A percentile compares a stretch with the other conserved stretches of the same genome.
These are phyloP conservation scores for Crotalus tigris DNA, from an alignment of 2,113 vertebrate species.

Conservation along the genomic window DNA sequence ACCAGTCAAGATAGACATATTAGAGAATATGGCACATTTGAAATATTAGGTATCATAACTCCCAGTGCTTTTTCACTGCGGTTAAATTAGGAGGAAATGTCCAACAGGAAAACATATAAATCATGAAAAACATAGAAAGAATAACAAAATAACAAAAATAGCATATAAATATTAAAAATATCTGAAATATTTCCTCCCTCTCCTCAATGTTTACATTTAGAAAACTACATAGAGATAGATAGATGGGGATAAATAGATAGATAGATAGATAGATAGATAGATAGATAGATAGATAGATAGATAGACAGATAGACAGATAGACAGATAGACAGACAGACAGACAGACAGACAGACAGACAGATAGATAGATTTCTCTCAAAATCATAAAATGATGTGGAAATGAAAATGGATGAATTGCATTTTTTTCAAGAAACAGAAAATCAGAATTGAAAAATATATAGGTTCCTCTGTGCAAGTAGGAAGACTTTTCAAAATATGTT, in stretches of 20 bases:
- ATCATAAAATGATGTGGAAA: not conserved
- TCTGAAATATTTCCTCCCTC: not conserved
- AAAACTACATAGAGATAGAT: not conserved
- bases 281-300: no score
- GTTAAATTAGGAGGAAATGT: not conserved
- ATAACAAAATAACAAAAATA: not conserved
- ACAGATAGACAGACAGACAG: no score
- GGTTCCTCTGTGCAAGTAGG: not conserved
- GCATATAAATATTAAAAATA: not conserved
- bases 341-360: rapidly evolving
- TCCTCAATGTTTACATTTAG: not conserved
- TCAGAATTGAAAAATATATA: not conserved
- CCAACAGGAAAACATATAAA: not conserved
- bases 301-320: rapidly evolving
- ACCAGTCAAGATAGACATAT: no score
- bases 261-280: no score
- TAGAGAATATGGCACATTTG: not conserved
- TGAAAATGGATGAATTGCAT: not conserved
- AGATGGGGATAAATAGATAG: no score
- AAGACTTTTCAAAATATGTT: not conserved
- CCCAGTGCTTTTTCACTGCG: not conserved
- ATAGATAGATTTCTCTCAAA: not conserved
- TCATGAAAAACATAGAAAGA: not conserved
- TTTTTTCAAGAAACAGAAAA: not conserved
- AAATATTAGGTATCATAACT: not conserved